Evolutionary conservation across 1,140 invertebrate species (phyloP).

Genomic region (Aphis gossypii): DNA sequence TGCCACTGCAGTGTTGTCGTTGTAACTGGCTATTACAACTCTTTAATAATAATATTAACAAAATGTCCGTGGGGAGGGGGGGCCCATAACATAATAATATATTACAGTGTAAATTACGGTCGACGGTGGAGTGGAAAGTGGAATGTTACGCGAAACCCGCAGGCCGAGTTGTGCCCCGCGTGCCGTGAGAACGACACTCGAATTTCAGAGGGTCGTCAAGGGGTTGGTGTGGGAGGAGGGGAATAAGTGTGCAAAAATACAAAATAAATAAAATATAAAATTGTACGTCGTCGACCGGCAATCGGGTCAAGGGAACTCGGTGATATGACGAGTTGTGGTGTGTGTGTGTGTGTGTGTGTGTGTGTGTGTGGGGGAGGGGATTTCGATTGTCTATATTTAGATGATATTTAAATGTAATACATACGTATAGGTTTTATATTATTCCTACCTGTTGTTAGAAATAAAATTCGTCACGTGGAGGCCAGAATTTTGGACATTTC

Average conservation of each 20-base stretch:
- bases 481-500: not conserved
- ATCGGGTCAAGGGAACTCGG: slow-evolving; percentile 36
- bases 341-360: not conserved
- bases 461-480: not conserved
- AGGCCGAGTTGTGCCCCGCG: too few species aligned
- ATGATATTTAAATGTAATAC: not conserved
- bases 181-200: not conserved
- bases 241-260: slow-evolving; percentile 29
- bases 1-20: not conserved
- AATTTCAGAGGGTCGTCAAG: not conserved
- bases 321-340: not conserved
- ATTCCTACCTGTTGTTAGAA: not conserved
- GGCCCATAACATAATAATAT: not conserved
- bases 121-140: not conserved
- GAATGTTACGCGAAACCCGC: not conserved
- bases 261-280: not conserved
- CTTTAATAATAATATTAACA: not conserved
- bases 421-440: not conserved
- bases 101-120: not conserved
- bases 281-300: slow-evolving; percentile 37
- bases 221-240: not conserved
- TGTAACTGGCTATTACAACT: not conserved
- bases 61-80: not conserved
- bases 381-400: not conserved
- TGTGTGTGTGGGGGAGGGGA: not conserved